Evolutionary conservation across 2,113 vertebrate species (phyloP).

Genomic region (Pterocles orientalis): DNA sequence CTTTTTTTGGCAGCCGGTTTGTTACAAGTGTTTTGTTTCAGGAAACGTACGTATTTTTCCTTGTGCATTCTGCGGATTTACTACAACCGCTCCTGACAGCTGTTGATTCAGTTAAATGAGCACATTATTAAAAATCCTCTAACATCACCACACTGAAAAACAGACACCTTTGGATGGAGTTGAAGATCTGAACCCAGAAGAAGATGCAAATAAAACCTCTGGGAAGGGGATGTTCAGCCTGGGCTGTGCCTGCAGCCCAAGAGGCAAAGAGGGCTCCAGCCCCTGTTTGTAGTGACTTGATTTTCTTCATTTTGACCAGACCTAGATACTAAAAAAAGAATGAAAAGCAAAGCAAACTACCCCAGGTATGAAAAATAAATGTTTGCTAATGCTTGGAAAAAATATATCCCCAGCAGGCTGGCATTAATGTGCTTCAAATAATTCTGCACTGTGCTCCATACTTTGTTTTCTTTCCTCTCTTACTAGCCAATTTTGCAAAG

Average conservation of each 20-base stretch:
- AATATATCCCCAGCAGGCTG: slow-evolving; percentile 46
- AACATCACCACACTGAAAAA: slow-evolving; percentile 40
- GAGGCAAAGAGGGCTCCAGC: slow-evolving; percentile 31
- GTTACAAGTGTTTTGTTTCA: slow-evolving; percentile 73
- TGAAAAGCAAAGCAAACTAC: slow-evolving; percentile 34
- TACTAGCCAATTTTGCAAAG: neutral
- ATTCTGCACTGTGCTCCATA: neutral
- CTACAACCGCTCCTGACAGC: slow-evolving; percentile 77
- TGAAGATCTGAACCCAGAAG: slow-evolving; percentile 11
- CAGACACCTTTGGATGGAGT: slow-evolving; percentile 58
- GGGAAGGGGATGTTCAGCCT: neutral
- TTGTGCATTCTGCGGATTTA: slow-evolving; percentile 71
- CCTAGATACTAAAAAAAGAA: slow-evolving; percentile 53
- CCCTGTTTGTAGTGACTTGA: slow-evolving; percentile 33
- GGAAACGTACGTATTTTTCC: slow-evolving; percentile 70
- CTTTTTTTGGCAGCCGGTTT: slow-evolving; percentile 71
- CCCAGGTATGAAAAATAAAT: slow-evolving; percentile 53
- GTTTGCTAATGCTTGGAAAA: slow-evolving; percentile 9
- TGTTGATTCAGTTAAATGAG: slow-evolving; percentile 79
- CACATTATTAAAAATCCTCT: slow-evolving; percentile 69
- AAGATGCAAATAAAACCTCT: slow-evolving; percentile 24
- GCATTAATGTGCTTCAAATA: slow-evolving; percentile 64
- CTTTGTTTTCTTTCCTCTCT: slow-evolving; percentile 6
- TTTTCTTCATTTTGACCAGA: slow-evolving; percentile 72
- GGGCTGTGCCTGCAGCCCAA: neutral